A percentile compares a stretch with the other conserved stretches of the same genome.
Evolutionary conservation across 2,797 vertebrate genomes (phyloP).

Genomic region (Sebastes oblongus): DNA sequence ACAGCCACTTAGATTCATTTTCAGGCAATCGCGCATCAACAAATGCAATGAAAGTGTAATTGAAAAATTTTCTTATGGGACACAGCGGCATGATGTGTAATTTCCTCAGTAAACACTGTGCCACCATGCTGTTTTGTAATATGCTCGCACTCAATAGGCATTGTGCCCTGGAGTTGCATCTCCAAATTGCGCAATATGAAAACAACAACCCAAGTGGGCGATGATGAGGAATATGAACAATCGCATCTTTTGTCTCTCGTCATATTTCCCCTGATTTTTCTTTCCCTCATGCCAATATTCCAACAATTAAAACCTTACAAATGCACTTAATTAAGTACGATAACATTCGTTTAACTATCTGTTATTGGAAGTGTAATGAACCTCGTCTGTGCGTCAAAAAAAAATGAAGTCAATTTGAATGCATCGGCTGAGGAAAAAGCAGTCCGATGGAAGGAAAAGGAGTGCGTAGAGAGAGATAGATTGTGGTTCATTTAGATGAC

Average conservation of each 20-base stretch:
- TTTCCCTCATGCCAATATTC: conserved; percentile 35
- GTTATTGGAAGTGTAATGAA: conserved; percentile 69
- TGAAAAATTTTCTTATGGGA: conserved; percentile 80
- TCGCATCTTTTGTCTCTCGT: conserved; percentile 47
- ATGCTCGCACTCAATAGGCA: conserved; percentile 53
- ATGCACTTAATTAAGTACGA: conserved; percentile 74
- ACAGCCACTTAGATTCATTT: conserved; percentile 46
- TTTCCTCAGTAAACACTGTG: conserved; percentile 66
- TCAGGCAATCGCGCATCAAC: conserved; percentile 54
- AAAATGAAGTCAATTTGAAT: conserved; percentile 40
- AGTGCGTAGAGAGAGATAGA: neutral
- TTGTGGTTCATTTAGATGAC: conserved; percentile 50
- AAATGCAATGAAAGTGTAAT: conserved; percentile 78
- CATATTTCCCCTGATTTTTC: conserved; percentile 31
- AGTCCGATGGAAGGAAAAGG: neutral
- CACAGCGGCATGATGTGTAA: conserved; percentile 70
- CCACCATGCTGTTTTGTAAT: conserved; percentile 74
- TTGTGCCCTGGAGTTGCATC: conserved; percentile 59
- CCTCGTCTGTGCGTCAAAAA: conserved; percentile 24
- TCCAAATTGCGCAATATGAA: conserved; percentile 57
- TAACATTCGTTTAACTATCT: conserved; percentile 68
- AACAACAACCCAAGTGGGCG: conserved; percentile 48
- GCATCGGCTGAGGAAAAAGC: conserved; percentile 25
- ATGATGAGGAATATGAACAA: conserved; percentile 55
- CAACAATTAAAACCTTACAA: conserved; percentile 71